Conservation (phyloP, 2,797 vertebrate species). For the Momotus momota region DNA sequence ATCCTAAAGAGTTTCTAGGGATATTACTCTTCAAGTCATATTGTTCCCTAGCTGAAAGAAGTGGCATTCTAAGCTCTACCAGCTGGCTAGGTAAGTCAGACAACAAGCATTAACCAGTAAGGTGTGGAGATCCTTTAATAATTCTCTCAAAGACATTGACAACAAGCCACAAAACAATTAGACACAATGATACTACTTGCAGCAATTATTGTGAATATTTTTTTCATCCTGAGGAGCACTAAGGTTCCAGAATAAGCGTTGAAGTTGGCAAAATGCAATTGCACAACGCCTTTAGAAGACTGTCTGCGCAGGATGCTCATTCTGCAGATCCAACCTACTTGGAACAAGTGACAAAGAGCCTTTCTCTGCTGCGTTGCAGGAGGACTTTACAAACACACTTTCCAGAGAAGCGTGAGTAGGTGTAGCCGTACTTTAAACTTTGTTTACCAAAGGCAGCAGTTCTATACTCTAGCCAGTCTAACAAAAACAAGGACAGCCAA, state of each 20-base stretch:
- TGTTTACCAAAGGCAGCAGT: background rate
- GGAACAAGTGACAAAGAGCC: background rate
- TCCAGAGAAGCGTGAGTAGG: background rate
- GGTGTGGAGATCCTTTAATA: background rate
- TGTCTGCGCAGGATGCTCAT: background rate
- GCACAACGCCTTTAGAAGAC: background rate
- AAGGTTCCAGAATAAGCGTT: background rate
- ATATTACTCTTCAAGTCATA: background rate
- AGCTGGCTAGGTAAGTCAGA: background rate
- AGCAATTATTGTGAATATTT: background rate
- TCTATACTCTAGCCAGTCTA: background rate
- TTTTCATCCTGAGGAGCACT: background rate
- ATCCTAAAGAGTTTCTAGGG: background rate
- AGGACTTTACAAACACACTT: background rate
- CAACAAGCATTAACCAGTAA: background rate
- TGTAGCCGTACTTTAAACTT: background rate
- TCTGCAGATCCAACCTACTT: background rate
- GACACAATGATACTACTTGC: background rate
- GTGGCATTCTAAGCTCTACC: background rate
- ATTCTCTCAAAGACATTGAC: background rate
- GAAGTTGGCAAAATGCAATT: background rate
- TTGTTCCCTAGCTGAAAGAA: background rate
- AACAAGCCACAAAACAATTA: background rate
- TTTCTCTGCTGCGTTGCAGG: background rate
- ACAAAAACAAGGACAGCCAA: background rate